Conservation (phyloP, 1,140 invertebrate species). For the Drosophila virilis region DNA sequence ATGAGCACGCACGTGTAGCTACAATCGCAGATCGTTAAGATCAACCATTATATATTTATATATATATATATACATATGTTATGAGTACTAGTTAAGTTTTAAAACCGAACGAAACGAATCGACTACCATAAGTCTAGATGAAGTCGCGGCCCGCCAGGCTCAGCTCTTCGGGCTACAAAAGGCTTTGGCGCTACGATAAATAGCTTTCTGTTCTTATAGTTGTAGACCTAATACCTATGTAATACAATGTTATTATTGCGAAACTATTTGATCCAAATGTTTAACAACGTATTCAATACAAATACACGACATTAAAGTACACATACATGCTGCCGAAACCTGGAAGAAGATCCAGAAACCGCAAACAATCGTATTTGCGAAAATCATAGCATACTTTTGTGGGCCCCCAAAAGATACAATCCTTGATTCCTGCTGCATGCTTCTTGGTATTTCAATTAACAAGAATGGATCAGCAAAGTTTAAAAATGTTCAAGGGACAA, state of each 20-base stretch:
- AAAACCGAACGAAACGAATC: constrained; percentile 24
- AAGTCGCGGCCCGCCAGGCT: not conserved
- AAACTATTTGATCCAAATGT: constrained; percentile 19
- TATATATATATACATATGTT: constrained; percentile 22
- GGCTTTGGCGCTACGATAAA: constrained; percentile 33
- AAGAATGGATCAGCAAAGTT: no score
- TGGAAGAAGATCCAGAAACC: not conserved
- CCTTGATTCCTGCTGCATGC: not conserved
- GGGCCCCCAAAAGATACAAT: not conserved
- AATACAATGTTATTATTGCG: constrained; percentile 39
- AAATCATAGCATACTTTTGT: not conserved
- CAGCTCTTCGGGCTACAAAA: not conserved
- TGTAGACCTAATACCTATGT: constrained; percentile 33
- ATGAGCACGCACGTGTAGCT: not conserved
- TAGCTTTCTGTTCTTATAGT: constrained; percentile 48
- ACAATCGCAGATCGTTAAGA: not conserved
- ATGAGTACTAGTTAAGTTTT: constrained; percentile 36
- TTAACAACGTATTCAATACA: constrained; percentile 27
- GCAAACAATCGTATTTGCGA: no score
- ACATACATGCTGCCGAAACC: not conserved
- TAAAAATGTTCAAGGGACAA: not conserved
- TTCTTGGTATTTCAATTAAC: not conserved
- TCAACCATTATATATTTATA: constrained; percentile 18
- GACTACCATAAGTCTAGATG: constrained; percentile 1
- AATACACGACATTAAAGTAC: constrained; percentile 3